Conservation (phyloP, 2,888 invertebrate genomes). For the Heliconius hortense region DNA sequence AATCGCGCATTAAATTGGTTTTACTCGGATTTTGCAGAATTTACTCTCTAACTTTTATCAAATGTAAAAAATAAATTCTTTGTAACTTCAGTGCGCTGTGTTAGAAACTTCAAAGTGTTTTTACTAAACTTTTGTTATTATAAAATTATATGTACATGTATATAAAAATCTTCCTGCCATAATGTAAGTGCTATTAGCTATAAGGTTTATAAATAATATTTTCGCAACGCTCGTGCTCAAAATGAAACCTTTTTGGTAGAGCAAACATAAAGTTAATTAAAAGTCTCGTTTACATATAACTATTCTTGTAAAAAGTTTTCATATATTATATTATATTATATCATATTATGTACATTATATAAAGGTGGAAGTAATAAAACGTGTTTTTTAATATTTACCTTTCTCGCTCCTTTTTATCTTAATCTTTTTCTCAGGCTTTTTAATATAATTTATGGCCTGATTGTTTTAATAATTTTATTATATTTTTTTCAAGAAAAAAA, state of each 20-base stretch:
- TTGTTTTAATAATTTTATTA: not conserved
- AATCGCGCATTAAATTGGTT: slow-evolving; percentile 25
- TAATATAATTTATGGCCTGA: not conserved
- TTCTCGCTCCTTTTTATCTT: not conserved
- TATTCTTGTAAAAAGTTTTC: slow-evolving; percentile 4
- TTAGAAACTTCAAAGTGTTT: not conserved
- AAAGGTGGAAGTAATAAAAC: not conserved
- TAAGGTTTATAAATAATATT: slow-evolving; percentile 7
- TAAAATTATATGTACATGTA: too few species aligned
- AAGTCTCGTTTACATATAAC: slow-evolving; percentile 13
- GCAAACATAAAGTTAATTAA: slow-evolving; percentile 26
- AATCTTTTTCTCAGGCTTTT: not conserved
- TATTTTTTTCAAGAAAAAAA: not conserved
- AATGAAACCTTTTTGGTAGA: slow-evolving; percentile 12
- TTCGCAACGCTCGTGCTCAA: slow-evolving; percentile 16
- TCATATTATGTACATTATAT: not conserved
- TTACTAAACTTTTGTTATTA: not conserved
- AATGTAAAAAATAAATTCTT: not conserved
- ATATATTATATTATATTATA: not conserved
- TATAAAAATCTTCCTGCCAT: not conserved
- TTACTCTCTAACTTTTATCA: not conserved
- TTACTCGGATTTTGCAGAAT: slow-evolving; percentile 13
- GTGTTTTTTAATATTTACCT: not conserved
- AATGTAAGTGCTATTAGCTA: not conserved
- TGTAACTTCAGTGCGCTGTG: not conserved